Percentiles rank a stretch among this genome's conserved stretches.
phyloP scores from a whole-genome alignment of 2,888 invertebrate genomes.

The Harpalus rufipes region DNA sequence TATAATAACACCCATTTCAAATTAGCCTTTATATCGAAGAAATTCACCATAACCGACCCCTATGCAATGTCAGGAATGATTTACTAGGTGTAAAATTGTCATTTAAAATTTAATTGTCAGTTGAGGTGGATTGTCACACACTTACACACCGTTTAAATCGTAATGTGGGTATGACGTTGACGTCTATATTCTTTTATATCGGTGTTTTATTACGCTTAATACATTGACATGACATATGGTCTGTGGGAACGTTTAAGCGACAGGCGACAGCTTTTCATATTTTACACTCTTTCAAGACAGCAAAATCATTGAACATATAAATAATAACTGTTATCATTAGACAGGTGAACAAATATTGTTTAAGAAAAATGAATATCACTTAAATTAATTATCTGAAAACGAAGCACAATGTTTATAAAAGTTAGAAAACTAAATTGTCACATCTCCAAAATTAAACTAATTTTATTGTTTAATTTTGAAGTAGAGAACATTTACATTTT shows the following conservation, averaged over 20 bases:
- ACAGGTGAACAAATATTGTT: too few species aligned
- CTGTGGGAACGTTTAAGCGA: background rate
- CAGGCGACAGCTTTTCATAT: background rate
- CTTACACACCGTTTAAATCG: constrained; percentile 2
- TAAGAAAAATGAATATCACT: too few species aligned
- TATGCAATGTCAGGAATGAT: constrained; percentile 31
- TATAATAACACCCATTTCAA: constrained; percentile 20
- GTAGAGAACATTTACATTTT: too few species aligned
- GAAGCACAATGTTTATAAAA: too few species aligned
- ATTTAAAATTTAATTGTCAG: constrained; percentile 1
- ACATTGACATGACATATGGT: constrained; percentile 41
- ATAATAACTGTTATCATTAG: too few species aligned
- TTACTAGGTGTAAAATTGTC: constrained; percentile 37
- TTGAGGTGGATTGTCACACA: background rate
- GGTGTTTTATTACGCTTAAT: background rate
- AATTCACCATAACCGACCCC: constrained; percentile 12
- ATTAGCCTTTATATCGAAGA: background rate
- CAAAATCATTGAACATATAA: background rate
- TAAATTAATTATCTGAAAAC: too few species aligned
- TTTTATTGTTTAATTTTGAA: too few species aligned
- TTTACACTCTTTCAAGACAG: background rate
- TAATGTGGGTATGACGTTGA: constrained; percentile 34
- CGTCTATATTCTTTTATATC: constrained; percentile 16
- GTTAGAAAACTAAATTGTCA: too few species aligned
- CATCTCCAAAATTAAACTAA: too few species aligned